These are phyloP conservation scores for Hirtodrosophila confusa DNA, from an alignment of 2,888 invertebrate species.

Conservation along the genomic window DNA sequence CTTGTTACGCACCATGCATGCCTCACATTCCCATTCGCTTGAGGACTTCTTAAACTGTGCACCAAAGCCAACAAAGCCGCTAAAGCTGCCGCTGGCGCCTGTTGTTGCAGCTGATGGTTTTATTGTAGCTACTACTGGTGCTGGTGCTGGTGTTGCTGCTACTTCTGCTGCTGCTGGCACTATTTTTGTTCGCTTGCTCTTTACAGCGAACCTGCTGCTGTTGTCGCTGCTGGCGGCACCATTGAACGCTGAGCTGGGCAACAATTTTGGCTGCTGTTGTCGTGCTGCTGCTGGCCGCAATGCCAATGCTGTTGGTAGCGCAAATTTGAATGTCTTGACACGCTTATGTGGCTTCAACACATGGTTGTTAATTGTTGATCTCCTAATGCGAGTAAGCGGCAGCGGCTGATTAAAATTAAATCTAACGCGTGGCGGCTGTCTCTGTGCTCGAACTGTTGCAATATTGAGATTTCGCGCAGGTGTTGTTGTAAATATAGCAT, in stretches of 20 bases:
- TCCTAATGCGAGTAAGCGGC: constrained; percentile 48
- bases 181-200: constrained; percentile 24
- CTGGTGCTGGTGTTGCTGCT: constrained; percentile 70
- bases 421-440: neutral
- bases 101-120: neutral
- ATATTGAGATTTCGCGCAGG: neutral
- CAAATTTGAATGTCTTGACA: constrained; percentile 86
- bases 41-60: constrained; percentile 85
- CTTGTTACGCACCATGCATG: constrained; percentile 87
- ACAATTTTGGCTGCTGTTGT: constrained; percentile 16
- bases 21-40: constrained; percentile 88
- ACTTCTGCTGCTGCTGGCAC: constrained; percentile 73
- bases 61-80: constrained; percentile 59
- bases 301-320: constrained; percentile 84
- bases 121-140: constrained; percentile 3
- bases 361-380: constrained; percentile 35
- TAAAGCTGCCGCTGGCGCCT: constrained; percentile 66
- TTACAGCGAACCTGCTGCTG: constrained; percentile 3
- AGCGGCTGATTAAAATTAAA: constrained; percentile 85
- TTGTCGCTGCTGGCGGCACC: constrained; percentile 7
- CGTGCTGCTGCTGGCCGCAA: neutral
- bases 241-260: constrained; percentile 78
- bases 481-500: neutral
- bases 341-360: constrained; percentile 40
- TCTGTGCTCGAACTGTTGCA: neutral